phyloP scores from a whole-genome alignment of 2,113 vertebrate species.

The Proterorhinus semilunaris region DNA sequence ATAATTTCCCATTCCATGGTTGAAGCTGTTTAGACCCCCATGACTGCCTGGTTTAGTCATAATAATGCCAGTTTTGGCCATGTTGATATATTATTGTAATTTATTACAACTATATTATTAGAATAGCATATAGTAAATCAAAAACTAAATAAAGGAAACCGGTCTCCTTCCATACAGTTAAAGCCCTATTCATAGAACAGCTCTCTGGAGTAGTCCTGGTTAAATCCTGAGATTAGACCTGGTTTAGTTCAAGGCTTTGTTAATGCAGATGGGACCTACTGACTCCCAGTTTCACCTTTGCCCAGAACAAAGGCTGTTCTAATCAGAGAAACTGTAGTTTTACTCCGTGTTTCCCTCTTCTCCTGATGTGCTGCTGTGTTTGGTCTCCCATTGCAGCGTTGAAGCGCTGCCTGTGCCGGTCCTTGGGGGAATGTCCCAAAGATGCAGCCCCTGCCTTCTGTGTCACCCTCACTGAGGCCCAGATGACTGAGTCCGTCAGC shows the following conservation, averaged over 20 bases:
- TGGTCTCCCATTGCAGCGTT: constrained; percentile 44
- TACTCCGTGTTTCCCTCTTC: too few species aligned
- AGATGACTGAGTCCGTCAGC: constrained; percentile 49
- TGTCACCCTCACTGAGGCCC: constrained; percentile 43
- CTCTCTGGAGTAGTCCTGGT: constrained; percentile 43
- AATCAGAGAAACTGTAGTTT: too few species aligned
- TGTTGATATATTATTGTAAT: not conserved
- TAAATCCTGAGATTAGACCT: not conserved
- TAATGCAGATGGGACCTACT: too few species aligned
- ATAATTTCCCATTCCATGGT: too few species aligned
- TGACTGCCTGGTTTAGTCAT: not conserved
- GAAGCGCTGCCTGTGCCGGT: constrained; percentile 61
- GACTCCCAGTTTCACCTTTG: too few species aligned
- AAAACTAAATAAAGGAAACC: too few species aligned
- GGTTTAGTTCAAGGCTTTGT: too few species aligned
- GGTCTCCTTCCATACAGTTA: too few species aligned
- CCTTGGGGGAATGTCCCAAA: constrained; percentile 50
- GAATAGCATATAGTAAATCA: too few species aligned
- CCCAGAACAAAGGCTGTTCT: too few species aligned
- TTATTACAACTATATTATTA: too few species aligned
- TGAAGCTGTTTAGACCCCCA: too few species aligned
- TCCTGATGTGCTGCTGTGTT: not conserved
- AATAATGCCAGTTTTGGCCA: not conserved
- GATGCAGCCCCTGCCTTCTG: constrained; percentile 49
- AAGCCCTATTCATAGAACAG: not conserved